Conservation (phyloP, 2,888 invertebrate species). For the Xestia c-nigrum region DNA sequence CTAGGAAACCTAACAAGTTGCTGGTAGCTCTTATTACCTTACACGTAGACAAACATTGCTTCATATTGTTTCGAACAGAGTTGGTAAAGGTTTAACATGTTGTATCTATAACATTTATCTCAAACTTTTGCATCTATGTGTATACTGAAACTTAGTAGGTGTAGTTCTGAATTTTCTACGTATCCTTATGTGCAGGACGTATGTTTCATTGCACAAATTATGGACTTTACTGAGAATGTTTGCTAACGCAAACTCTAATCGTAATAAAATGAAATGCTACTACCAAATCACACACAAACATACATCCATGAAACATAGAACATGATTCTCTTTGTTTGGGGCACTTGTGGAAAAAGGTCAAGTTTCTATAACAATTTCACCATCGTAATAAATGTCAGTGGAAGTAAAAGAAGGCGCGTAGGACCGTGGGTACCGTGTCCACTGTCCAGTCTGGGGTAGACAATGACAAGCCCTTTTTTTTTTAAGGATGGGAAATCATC, state of each 20-base stretch:
- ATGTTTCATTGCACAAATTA: not conserved
- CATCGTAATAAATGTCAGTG: not conserved
- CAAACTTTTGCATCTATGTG: not conserved
- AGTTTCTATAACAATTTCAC: not conserved
- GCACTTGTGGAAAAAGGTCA: not conserved
- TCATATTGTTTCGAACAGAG: not conserved
- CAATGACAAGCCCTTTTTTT: slow-evolving; percentile 1
- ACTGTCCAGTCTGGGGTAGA: not conserved
- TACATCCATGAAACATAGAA: not conserved
- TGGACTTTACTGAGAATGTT: not conserved
- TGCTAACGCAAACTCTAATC: not conserved
- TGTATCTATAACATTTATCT: not conserved
- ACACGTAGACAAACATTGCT: not conserved
- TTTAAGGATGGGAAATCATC: too few species aligned
- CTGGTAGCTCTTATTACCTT: not conserved
- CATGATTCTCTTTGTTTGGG: not conserved
- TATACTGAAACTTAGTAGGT: not conserved
- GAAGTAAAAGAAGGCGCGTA: not conserved
- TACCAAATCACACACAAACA: not conserved
- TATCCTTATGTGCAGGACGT: not conserved
- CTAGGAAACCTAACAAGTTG: not conserved
- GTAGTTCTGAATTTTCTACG: not conserved
- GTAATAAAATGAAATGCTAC: not conserved
- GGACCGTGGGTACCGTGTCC: not conserved
- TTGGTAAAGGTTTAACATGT: not conserved